Base-by-base conservation (phyloP, 2,797 vertebrate species). In the Diplodus sargus region DNA sequence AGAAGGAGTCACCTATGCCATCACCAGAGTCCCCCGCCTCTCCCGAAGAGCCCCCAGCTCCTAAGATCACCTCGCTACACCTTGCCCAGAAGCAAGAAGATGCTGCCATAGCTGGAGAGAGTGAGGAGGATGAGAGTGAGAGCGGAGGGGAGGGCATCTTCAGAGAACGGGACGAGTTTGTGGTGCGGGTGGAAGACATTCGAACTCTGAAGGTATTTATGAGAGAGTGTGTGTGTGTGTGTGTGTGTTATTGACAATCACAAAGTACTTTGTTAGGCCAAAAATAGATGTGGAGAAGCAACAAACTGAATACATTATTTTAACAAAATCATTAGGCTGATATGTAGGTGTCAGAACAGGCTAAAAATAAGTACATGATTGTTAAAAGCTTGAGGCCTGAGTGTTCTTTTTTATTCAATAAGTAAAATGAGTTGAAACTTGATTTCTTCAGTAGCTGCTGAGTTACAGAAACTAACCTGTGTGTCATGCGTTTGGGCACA, bases 131-230 rank as follows among this genome's bases (percentile, higher is more conserved):
- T 47, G 96, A 97, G 9, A 96, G 95, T 0, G 97, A 97, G 91
- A 98, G 97, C 1, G 96, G 96, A 0, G 97, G 97, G 0, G 97
- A 98, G 83, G 97, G 97, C n/a, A 98, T 98, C 91, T 98, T 98
- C 89, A 94, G 97, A 4, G 96, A 98, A 81, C 94, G 97, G 5
- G 97, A 98, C 8, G 97, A 98, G 89, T 98, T 98, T 73, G 97
- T 98, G 77, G 97, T 98, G 77, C 96, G 97, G 0, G 96, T 96
- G 0, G 97, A 98, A 71, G 97, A 98, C 92, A 97, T 98, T 74
- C 95, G 94, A 20, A 96, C 96, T 11, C 96, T 98, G 14, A 98
- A 97, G 97, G 97, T 98, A 92, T 66, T 57, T 81, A 17, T 39
- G 16, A 49, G 43, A 61, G 17, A n/a, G n/a, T n/a, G n/a, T n/a